phyloP scores from a whole-genome alignment of 1,140 invertebrate species.

The Aporrectodea caliginosa region DNA sequence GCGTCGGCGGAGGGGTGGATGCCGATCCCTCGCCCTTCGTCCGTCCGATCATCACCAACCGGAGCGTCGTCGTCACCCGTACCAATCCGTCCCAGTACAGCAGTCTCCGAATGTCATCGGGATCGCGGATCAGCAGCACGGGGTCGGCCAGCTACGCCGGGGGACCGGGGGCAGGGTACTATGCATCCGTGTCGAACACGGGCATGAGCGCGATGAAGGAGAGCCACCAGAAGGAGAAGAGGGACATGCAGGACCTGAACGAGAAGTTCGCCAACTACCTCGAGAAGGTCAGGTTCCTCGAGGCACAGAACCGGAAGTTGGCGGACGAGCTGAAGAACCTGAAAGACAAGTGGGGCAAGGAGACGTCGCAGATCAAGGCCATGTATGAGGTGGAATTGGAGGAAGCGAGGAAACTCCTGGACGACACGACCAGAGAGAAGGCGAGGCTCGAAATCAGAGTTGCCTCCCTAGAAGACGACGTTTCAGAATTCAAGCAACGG shows the following conservation, averaged over 20 bases:
- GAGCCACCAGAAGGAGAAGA: constrained; percentile 51
- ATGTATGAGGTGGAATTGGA: constrained; percentile 35
- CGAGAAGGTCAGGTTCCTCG: constrained; percentile 31
- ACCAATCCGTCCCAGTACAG: neutral
- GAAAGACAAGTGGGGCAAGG: constrained; percentile 33
- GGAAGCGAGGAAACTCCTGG: constrained; percentile 39
- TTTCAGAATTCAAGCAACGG: constrained; percentile 44
- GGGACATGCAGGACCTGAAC: constrained; percentile 36
- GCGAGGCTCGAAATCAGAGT: constrained; percentile 33
- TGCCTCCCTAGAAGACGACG: constrained; percentile 39
- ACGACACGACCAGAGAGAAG: constrained; percentile 37
- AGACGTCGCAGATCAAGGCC: constrained; percentile 31
- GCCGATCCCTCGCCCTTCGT: constrained; percentile 33
- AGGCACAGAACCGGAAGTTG: constrained; percentile 33
- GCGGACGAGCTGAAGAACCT: constrained; percentile 31
- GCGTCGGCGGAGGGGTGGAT: neutral
- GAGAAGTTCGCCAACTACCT: constrained; percentile 35
- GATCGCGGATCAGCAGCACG: constrained; percentile 20
- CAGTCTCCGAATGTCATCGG: constrained; percentile 29
- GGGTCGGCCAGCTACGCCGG: neutral
- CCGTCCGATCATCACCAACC: constrained; percentile 37
- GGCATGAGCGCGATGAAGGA: constrained; percentile 53
- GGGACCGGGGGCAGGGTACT: constrained; percentile 37
- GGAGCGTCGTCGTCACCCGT: constrained; percentile 17
- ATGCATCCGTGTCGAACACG: constrained; percentile 42